Conservation (phyloP, 2,797 vertebrate genomes). For the Helostoma temminkii region DNA sequence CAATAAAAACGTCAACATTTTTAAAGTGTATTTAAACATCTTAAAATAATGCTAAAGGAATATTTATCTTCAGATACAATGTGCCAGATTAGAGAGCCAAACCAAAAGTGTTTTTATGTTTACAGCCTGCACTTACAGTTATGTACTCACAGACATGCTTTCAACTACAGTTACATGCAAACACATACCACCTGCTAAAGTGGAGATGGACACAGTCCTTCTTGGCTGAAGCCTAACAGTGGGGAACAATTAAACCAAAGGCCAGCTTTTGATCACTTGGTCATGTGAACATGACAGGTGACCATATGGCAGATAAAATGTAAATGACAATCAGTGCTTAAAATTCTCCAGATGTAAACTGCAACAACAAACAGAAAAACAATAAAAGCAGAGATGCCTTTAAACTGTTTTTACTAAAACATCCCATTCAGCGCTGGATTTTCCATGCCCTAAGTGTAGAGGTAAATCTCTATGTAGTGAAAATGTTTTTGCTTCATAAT, state of each 20-base stretch:
- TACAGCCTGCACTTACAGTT: constrained; percentile 36
- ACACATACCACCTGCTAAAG: constrained; percentile 87
- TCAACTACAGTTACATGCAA: constrained; percentile 31
- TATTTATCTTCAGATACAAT: not conserved
- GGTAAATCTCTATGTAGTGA: too few species aligned
- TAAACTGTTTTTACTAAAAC: constrained; percentile 20
- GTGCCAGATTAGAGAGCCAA: constrained; percentile 6
- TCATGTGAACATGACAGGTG: constrained; percentile 93
- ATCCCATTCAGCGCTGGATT: constrained; percentile 16
- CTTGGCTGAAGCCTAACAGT: constrained; percentile 89
- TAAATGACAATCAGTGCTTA: constrained; percentile 81
- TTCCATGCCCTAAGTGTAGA: constrained; percentile 44
- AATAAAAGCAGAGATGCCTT: constrained; percentile 12
- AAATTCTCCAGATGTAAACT: constrained; percentile 81
- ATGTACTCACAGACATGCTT: constrained; percentile 43
- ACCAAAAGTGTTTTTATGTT: constrained; percentile 38
- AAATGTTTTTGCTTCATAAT: constrained; percentile 33
- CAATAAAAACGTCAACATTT: too few species aligned
- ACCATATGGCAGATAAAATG: constrained; percentile 91
- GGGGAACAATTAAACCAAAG: constrained; percentile 93
- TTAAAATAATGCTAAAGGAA: constrained; percentile 4
- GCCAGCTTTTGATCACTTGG: constrained; percentile 94
- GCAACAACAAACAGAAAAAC: constrained; percentile 80
- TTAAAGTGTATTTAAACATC: not conserved
- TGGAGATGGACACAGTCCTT: constrained; percentile 90